Evolutionary conservation across 1,140 invertebrate species (phyloP).

Genomic region (Aphaenogaster floridana): DNA sequence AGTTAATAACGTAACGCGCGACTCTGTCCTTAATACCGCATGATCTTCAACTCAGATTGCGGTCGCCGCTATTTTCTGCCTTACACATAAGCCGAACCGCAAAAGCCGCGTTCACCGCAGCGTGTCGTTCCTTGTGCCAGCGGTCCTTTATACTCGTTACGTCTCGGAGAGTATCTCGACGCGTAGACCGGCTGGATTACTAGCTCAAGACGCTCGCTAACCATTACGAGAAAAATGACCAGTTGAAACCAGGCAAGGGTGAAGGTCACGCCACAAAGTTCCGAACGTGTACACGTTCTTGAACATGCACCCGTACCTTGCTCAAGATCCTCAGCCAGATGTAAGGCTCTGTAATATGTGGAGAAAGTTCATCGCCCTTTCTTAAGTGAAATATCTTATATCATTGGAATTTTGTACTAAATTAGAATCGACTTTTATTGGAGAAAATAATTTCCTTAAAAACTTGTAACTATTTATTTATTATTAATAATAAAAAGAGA

Average conservation of each 20-base stretch:
- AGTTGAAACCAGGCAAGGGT: constrained; percentile 74
- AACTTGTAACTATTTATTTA: neutral
- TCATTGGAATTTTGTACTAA: neutral
- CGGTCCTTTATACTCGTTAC: neutral
- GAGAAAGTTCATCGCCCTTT: neutral
- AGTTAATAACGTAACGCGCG: constrained; percentile 19
- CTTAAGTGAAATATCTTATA: neutral
- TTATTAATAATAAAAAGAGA: neutral
- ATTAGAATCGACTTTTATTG: neutral
- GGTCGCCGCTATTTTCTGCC: constrained; percentile 48
- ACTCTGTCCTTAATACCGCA: neutral
- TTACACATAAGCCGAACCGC: constrained; percentile 23
- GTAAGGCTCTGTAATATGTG: neutral
- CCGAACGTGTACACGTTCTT: constrained; percentile 26
- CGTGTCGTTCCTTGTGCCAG: neutral
- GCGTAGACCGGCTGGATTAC: constrained; percentile 54
- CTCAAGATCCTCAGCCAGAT: neutral
- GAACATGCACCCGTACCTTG: constrained; percentile 11
- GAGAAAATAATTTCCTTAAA: neutral
- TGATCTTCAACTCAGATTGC: constrained; percentile 54
- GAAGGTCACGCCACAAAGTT: constrained; percentile 71
- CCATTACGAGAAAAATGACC: constrained; percentile 69
- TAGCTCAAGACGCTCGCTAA: constrained; percentile 46
- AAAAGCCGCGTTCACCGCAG: constrained; percentile 4
- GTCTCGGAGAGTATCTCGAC: constrained; percentile 39